These are phyloP conservation scores for Phrynosoma blainvillii DNA, from an alignment of 2,113 vertebrate genomes.

Conservation along the genomic window DNA sequence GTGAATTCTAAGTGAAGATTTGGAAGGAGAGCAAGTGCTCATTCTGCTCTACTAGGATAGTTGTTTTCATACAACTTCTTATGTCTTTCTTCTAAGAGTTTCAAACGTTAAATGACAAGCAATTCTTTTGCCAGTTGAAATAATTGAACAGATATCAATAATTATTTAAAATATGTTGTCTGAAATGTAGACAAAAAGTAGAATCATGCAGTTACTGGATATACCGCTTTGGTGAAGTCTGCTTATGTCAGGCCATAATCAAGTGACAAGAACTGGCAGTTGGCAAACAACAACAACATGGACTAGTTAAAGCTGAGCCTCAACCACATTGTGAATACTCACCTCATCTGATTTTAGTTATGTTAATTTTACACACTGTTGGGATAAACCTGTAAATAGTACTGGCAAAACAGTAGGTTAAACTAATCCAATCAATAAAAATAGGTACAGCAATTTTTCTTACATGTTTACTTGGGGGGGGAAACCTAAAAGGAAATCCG, in stretches of 20 bases:
- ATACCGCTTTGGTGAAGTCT: conserved; percentile 1
- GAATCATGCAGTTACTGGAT: background rate
- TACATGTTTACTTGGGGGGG: background rate
- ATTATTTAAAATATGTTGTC: background rate
- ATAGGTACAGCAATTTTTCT: conserved; percentile 9
- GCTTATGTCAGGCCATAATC: conserved; percentile 26
- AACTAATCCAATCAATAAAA: conserved; percentile 26
- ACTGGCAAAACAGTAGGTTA: conserved; percentile 17
- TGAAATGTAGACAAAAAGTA: background rate
- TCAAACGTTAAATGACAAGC: background rate
- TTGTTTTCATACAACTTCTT: conserved; percentile 45
- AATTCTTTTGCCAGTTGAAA: background rate
- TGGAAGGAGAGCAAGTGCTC: conserved; percentile 60
- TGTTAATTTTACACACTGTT: conserved; percentile 31
- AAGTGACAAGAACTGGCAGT: background rate
- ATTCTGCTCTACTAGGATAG: conserved; percentile 60
- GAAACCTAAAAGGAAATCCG: background rate
- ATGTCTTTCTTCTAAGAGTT: background rate
- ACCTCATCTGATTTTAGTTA: conserved; percentile 20
- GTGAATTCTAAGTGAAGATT: conserved; percentile 18
- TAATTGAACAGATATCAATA: background rate
- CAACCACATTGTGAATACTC: background rate
- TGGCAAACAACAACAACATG: conserved; percentile 22
- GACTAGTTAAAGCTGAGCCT: conserved; percentile 2
- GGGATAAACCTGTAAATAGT: conserved; percentile 28